Percentiles rank a stretch among this genome's conserved stretches.
Evolutionary conservation across 2,888 invertebrate species (phyloP).

Genomic region (Cyclophora punctaria): DNA sequence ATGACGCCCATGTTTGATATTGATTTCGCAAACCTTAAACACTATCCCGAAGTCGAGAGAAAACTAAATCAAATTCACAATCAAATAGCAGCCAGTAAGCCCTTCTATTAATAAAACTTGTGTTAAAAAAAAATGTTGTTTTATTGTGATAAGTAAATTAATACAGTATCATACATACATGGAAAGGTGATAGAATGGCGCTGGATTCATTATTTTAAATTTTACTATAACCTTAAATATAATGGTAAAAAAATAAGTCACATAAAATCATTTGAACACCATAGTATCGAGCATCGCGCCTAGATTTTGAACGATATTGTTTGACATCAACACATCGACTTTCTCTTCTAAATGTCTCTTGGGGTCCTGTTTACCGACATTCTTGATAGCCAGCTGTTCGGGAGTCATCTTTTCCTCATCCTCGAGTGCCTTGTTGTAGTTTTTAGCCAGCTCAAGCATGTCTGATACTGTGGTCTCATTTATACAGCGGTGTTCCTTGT

Average conservation of each 20-base stretch:
- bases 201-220: conserved; percentile 43
- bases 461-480: conserved; percentile 96
- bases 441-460: conserved; percentile 97
- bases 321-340: conserved; percentile 96
- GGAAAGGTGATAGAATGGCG: conserved; percentile 40
- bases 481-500: conserved; percentile 92
- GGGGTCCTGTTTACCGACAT: conserved; percentile 99
- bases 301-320: conserved; percentile 97
- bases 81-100: conserved; percentile 50
- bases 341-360: conserved; percentile 99
- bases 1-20: conserved; percentile 57
- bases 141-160: conserved; percentile 58
- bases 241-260: conserved; percentile 29
- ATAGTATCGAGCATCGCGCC: conserved; percentile 94
- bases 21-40: conserved; percentile 38
- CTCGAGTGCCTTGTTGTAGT: conserved; percentile 97
- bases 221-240: conserved; percentile 48
- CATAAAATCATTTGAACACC: conserved; percentile 67
- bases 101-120: conserved; percentile 39
- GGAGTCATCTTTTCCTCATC: conserved; percentile 99
- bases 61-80: conserved; percentile 38
- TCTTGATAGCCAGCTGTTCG: conserved; percentile 98
- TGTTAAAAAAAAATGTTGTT: conserved; percentile 39
- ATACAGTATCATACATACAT: conserved; percentile 47
- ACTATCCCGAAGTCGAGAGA: conserved; percentile 40